phyloP scores from a whole-genome alignment of 2,888 invertebrate genomes.

The Nomada ferruginata region DNA sequence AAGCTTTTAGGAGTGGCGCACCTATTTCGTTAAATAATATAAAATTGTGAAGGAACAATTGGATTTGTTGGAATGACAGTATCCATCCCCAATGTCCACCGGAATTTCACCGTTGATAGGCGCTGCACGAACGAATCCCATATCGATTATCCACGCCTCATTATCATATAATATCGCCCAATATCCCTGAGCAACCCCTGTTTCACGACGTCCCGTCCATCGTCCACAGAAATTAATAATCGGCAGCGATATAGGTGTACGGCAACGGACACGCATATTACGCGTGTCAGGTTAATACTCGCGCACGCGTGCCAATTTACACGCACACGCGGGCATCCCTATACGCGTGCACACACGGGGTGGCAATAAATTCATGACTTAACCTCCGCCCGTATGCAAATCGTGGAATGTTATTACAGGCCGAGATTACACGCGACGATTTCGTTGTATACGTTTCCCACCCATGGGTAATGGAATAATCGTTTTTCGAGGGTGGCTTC shows the following conservation, averaged over 20 bases:
- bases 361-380: conserved; percentile 80
- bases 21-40: too few species aligned
- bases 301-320: conserved; percentile 55
- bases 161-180: conserved; percentile 67
- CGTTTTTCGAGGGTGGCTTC: conserved; percentile 55
- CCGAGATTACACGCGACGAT: conserved; percentile 82
- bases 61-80: background rate
- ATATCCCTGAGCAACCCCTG: conserved; percentile 26
- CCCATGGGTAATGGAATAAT: conserved; percentile 51
- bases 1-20: too few species aligned
- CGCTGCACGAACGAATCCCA: conserved; percentile 47
- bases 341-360: conserved; percentile 47
- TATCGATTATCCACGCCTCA: conserved; percentile 64
- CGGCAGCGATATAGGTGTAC: conserved; percentile 55
- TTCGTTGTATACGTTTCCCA: conserved; percentile 79
- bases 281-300: conserved; percentile 62
- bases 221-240: conserved; percentile 69
- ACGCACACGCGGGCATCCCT: conserved; percentile 1
- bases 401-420: conserved; percentile 79
- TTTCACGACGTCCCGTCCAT: conserved; percentile 43
- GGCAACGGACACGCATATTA: conserved; percentile 63
- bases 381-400: conserved; percentile 78
- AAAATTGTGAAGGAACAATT: background rate
- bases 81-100: too few species aligned
- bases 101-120: conserved; percentile 24